Evolutionary conservation across 2,797 vertebrate genomes (phyloP).

Genomic region (Sciurus vulgaris): DNA sequence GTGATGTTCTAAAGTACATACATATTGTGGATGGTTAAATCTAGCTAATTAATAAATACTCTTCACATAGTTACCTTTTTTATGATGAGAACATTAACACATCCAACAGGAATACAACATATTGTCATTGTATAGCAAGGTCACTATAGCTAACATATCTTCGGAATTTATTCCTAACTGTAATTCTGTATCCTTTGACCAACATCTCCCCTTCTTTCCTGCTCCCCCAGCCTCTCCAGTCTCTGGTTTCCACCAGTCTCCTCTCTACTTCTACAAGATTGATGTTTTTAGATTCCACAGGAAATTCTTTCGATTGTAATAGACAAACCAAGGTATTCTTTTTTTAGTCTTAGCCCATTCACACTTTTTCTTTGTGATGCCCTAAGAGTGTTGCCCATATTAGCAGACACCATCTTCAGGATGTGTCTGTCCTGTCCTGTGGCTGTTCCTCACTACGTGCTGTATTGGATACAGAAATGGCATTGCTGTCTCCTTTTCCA

Average conservation of each 20-base stretch:
- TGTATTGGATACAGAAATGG: neutral
- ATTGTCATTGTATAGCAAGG: neutral
- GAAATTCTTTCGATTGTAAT: neutral
- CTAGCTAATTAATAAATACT: neutral
- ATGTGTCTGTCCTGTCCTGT: neutral
- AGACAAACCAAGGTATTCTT: neutral
- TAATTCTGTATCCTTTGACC: neutral
- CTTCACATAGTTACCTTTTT: neutral
- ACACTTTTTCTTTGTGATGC: neutral
- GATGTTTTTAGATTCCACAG: neutral
- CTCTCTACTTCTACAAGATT: neutral
- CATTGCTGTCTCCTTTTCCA: neutral
- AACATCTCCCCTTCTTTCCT: neutral
- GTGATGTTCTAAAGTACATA: neutral
- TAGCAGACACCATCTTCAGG: neutral
- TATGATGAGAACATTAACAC: neutral
- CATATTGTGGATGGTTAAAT: neutral
- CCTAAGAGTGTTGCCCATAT: neutral
- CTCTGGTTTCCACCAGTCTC: neutral
- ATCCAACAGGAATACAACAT: too few species aligned
- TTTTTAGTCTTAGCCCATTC: neutral
- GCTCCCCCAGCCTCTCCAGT: neutral
- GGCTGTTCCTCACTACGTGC: neutral
- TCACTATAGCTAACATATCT: neutral
- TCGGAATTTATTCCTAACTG: neutral